Evolutionary conservation across 1,140 invertebrate species (phyloP).

Genomic region (Anadara kagoshimensis): DNA sequence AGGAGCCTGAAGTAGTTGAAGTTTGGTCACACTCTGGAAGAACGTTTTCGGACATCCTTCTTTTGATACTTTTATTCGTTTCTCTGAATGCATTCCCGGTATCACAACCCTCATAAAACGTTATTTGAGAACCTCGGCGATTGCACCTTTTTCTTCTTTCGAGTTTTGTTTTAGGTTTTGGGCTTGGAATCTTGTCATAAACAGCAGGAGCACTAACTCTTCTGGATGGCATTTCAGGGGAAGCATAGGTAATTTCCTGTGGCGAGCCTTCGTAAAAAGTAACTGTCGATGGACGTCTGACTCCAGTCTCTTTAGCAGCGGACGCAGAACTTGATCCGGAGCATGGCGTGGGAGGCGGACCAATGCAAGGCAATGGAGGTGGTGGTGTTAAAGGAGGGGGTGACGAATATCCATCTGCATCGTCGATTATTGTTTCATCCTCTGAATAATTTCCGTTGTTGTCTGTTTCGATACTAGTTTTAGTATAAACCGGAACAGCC

Average conservation of each 20-base stretch:
- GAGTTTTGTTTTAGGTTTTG: no score
- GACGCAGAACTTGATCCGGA: background rate
- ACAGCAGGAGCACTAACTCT: conserved; percentile 26
- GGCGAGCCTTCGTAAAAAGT: conserved; percentile 19
- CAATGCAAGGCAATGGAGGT: background rate
- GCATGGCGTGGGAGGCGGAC: background rate
- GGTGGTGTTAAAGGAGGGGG: conserved; percentile 1
- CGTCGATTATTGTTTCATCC: background rate
- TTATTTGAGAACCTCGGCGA: no score
- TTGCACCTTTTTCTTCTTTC: no score
- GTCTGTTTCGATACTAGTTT: background rate
- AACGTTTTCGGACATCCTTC: background rate
- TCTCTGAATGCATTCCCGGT: background rate
- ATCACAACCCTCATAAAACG: background rate
- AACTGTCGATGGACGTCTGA: conserved; percentile 21
- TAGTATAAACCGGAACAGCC: background rate
- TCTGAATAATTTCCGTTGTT: conserved; percentile 1
- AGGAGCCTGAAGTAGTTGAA: background rate
- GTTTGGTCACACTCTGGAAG: background rate
- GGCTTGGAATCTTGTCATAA: background rate
- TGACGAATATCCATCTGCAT: conserved; percentile 1
- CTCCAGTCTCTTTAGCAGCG: background rate
- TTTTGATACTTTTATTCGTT: background rate
- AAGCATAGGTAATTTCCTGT: conserved; percentile 16
- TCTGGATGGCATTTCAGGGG: conserved; percentile 15